Percentiles rank a stretch among this genome's conserved stretches.
Evolutionary conservation across 2,797 vertebrate genomes (phyloP).

Genomic region (Premnoplex brunnescens): DNA sequence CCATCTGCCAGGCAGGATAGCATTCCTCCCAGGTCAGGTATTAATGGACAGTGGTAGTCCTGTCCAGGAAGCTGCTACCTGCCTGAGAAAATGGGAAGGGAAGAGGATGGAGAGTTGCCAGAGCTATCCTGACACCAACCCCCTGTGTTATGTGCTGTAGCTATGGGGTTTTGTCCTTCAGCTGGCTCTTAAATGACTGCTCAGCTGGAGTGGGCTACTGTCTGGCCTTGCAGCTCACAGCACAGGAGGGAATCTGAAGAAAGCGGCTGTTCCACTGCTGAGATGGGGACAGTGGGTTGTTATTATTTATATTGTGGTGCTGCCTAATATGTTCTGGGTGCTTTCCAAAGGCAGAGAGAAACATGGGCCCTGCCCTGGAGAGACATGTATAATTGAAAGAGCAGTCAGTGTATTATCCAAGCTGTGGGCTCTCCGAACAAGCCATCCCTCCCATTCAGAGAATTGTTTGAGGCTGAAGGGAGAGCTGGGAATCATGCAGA

Average conservation of each 20-base stretch:
- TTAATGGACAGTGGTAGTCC: fast-evolving
- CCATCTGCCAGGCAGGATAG: neutral
- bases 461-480: constrained; percentile 36
- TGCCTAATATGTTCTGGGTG: constrained; percentile 38
- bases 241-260: constrained; percentile 23
- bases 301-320: constrained; percentile 63
- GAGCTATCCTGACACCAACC: neutral
- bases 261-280: neutral
- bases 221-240: constrained; percentile 43
- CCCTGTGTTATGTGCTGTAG: neutral
- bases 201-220: constrained; percentile 57
- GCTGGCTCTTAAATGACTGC: constrained; percentile 14
- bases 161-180: constrained; percentile 21
- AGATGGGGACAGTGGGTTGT: constrained; percentile 54
- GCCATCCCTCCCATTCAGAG: constrained; percentile 43
- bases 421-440: neutral
- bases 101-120: neutral
- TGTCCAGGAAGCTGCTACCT: neutral
- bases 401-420: constrained; percentile 32
- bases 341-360: constrained; percentile 45
- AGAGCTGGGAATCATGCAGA: constrained; percentile 22
- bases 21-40: neutral
- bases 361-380: constrained; percentile 1
- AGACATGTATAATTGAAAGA: constrained; percentile 21
- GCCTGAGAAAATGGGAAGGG: neutral